Evolutionary conservation across 2,113 vertebrate species (phyloP), one percentile per base, ranked within the genome.

Genomic region (Pterophyllum scalare): DNA sequence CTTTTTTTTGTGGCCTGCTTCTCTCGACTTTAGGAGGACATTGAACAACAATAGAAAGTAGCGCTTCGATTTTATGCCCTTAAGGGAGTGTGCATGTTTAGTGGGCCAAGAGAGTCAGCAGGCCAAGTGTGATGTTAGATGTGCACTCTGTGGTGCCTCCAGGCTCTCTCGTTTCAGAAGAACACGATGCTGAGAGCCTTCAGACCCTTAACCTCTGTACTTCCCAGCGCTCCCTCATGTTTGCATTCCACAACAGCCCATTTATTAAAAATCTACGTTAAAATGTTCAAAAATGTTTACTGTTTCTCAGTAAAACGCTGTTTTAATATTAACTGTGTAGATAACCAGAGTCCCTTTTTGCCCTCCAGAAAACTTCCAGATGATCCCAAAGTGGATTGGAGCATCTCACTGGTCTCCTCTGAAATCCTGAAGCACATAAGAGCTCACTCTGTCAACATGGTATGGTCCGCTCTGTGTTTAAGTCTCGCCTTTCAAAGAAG

Each of bases 341-440:
- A 77, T 85, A 83, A 88, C 65, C 9, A n/a, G 56, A 52, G 8
- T 83, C 17, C 7, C 87, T 77, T 81, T 93, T 80, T 92, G 4
- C 19, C 90, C 94, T 93, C 20, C 91, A 99, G 98, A 87, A 94
- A 96, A 33, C 97, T 99, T 88, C 97, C 96, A 0, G 98, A 99
- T 75, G 89, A 98, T 87, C 98, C 98, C 4, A 87, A 85, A 40
- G 94, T 94, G 7, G 92, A 96, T 60, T 99, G 98, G 98, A 96
- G 97, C 89, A 76, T 93, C 0, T 87, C 94, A 1, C 82, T 94
- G 59, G 94, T 97, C 0, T 95, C 97, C 2, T 67, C 93, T 62
- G 1, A 96, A 11, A 93, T 99, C 83, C 88, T 95, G 7, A 91
- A 92, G 64, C 95, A 98, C 61, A 77, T 98, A 20, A 83, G 94